phyloP scores from a whole-genome alignment of 1,140 invertebrate species.

The Leptinotarsa texana region DNA sequence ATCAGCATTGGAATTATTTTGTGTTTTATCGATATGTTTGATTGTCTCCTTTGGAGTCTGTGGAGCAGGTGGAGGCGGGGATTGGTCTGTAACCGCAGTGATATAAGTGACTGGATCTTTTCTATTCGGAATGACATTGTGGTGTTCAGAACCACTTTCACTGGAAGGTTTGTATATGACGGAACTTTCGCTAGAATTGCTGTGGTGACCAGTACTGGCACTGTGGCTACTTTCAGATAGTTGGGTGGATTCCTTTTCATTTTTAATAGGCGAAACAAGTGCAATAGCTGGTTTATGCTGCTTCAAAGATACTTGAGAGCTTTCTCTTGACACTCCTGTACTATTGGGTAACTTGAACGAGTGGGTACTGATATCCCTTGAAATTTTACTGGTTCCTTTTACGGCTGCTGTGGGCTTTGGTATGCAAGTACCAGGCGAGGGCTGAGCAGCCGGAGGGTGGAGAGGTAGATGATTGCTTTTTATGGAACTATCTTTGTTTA shows the following conservation, averaged over 20 bases:
- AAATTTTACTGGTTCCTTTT: conserved; percentile 77
- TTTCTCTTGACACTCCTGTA: conserved; percentile 43
- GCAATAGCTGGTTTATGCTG: conserved; percentile 65
- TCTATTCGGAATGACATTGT: conserved; percentile 58
- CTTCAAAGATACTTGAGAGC: conserved; percentile 46
- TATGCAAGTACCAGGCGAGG: conserved; percentile 65
- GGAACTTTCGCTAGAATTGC: conserved; percentile 66
- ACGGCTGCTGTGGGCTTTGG: conserved; percentile 89
- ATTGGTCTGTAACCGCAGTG: conserved; percentile 24
- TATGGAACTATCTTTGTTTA: conserved; percentile 33
- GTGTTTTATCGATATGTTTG: conserved; percentile 17
- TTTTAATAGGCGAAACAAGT: conserved; percentile 74
- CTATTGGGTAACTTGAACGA: conserved; percentile 36
- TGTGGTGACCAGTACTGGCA: conserved; percentile 61
- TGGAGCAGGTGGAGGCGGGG: conserved; percentile 24
- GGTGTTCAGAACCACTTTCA: conserved; percentile 65
- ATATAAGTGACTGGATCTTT: conserved; percentile 35
- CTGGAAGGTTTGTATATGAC: conserved; percentile 71
- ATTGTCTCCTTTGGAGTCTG: conserved; percentile 30
- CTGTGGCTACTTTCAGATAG: conserved; percentile 47
- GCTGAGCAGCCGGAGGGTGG: conserved; percentile 19
- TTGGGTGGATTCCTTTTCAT: conserved; percentile 38
- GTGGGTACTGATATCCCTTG: conserved; percentile 35
- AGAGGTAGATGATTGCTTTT: conserved; percentile 26
- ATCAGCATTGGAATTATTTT: conserved; percentile 10